Conservation (phyloP, 2,113 vertebrate genomes). For the Phasianus colchicus region DNA sequence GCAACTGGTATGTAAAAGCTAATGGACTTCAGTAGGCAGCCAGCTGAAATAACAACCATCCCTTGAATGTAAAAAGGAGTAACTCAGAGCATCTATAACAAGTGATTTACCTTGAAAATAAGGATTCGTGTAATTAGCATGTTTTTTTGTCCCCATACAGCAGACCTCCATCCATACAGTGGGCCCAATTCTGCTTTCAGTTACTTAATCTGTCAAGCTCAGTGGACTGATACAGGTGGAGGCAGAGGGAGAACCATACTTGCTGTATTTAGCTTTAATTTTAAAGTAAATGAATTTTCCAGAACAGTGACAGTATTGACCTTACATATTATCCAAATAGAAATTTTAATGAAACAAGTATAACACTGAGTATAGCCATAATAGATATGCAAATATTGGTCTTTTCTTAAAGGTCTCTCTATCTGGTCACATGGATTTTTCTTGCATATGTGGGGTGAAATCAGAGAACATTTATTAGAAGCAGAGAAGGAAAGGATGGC, state of each 20-base stretch:
- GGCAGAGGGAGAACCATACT: constrained; percentile 62
- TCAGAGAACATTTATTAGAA: constrained; percentile 70
- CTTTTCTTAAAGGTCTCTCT: constrained; percentile 87
- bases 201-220: neutral
- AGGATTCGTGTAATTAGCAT: constrained; percentile 50
- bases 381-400: constrained; percentile 89
- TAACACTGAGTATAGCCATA: constrained; percentile 81
- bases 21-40: constrained; percentile 47
- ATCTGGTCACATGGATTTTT: constrained; percentile 78
- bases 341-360: constrained; percentile 87
- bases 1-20: constrained; percentile 45
- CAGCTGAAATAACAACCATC: constrained; percentile 44
- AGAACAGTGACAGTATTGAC: constrained; percentile 85
- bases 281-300: constrained; percentile 85
- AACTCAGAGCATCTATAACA: constrained; percentile 13
- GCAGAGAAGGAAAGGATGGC: constrained; percentile 21
- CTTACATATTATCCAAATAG: constrained; percentile 87
- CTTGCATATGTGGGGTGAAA: constrained; percentile 49
- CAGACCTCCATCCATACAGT: neutral
- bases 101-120: constrained; percentile 27
- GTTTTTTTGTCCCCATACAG: neutral
- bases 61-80: neutral
- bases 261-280: constrained; percentile 79
- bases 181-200: constrained; percentile 14
- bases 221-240: constrained; percentile 46